Base-by-base conservation (phyloP, 1,140 invertebrate genomes). In the Micrasema minimum region DNA sequence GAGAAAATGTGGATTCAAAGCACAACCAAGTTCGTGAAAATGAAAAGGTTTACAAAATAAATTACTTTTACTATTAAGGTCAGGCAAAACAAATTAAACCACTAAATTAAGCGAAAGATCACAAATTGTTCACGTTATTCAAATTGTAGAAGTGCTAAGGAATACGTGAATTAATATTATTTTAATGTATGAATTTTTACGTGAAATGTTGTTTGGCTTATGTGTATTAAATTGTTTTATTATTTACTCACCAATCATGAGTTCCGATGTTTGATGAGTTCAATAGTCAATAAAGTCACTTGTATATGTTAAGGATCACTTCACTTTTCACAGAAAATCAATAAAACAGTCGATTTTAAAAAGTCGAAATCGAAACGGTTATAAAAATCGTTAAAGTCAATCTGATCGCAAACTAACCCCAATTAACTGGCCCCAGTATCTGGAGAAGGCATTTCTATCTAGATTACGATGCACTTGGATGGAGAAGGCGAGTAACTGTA, bases 381-480 rank as follows among this genome's bases (percentile, higher is more conserved):
- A 10, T 11, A 11, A 16, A 23, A 22, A 12, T 31, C 23, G 51
- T 9, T 22, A 35, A 14, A 55, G 26, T 55, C 22, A 14, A 35
- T 37, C 7, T 26, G 23, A 16, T 37, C 51, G 12, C 1, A 55
- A 55, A 35, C 26, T 23, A 55, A 31, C 51, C 23, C 26, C 14
- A 18, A 9, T 31, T 31, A 55, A 35, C 51, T 55, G 51, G 12
- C 51, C 9, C 16, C 51, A 2, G 26, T 6, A 14, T 16, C 26
- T 55, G 51, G n/a, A 12, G 51, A 37, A 55, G 51, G 51, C 51
- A 55, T 55, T 23, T n/a, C 51, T 31, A 16, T 31, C 14, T 14
- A 31, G 26, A 55, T 37, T 14, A 55, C 10, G 51, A 55, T 55
- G 23, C 51, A 55, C 51, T 55, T n/a, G n/a, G 43, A n/a, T 46